Conservation (phyloP, 1,140 invertebrate species). For the Lasaia peninsularis region DNA sequence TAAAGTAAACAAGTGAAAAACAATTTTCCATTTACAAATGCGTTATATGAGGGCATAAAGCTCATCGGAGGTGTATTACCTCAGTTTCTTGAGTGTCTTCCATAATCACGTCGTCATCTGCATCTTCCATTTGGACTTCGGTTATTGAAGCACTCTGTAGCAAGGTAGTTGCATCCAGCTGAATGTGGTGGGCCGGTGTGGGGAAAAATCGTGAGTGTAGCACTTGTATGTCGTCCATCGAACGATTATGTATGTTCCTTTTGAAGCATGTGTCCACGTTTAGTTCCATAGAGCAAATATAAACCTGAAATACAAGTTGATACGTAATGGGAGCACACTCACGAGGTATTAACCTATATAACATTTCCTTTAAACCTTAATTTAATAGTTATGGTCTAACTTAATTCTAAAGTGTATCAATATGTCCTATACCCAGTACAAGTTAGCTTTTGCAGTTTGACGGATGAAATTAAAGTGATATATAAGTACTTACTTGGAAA, state of each 20-base stretch:
- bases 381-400: no score
- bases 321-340: no score
- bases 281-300: conserved; percentile 91
- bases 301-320: conserved; percentile 80
- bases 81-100: conserved; percentile 63
- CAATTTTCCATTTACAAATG: neutral
- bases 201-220: conserved; percentile 87
- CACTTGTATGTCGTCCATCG: conserved; percentile 86
- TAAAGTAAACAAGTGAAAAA: neutral
- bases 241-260: conserved; percentile 91
- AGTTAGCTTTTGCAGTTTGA: no score
- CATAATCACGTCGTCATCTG: conserved; percentile 72
- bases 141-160: conserved; percentile 86
- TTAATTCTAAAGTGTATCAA: no score
- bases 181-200: conserved; percentile 83
- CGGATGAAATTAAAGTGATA: no score
- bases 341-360: neutral
- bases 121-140: conserved; percentile 81
- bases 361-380: neutral
- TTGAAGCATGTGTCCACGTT: conserved; percentile 87
- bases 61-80: conserved; percentile 42
- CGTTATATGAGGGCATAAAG: neutral
- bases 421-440: no score
- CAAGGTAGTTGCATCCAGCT: conserved; percentile 88
- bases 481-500: conserved; percentile 85